A percentile compares a stretch with the other conserved stretches of the same genome.
phyloP scores from a whole-genome alignment of 2,797 vertebrate genomes.

The Muraenolepis orangiensis region DNA sequence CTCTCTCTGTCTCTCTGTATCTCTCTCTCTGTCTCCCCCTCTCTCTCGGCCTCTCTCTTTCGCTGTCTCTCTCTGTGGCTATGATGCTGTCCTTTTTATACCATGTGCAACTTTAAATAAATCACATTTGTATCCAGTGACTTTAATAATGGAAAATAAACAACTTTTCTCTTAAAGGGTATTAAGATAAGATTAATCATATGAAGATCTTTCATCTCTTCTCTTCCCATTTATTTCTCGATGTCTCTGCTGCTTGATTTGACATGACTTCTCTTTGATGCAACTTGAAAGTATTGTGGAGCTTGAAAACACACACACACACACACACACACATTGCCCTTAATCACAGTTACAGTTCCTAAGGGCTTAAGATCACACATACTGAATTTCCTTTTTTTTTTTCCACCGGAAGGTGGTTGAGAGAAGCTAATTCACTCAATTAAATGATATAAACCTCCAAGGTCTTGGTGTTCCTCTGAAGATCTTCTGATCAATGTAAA shows the following conservation, averaged over 20 bases:
- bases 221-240: background rate
- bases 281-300: background rate
- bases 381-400: background rate
- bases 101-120: background rate
- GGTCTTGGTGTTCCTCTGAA: background rate
- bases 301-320: too few species aligned
- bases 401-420: too few species aligned
- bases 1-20: constrained; percentile 3
- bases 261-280: background rate
- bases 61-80: background rate
- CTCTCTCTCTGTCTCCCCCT: too few species aligned
- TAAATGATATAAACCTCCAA: too few species aligned
- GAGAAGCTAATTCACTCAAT: background rate
- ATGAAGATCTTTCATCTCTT: background rate
- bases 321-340: background rate
- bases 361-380: too few species aligned
- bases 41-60: background rate
- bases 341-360: too few species aligned
- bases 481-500: background rate
- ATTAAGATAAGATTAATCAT: background rate
- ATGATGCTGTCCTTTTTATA: background rate
- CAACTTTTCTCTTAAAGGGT: background rate
- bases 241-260: background rate
- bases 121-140: background rate
- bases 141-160: background rate